phyloP scores from a whole-genome alignment of 53 echinoderm and acorn worm species.

The Holothuria leucospilota region DNA sequence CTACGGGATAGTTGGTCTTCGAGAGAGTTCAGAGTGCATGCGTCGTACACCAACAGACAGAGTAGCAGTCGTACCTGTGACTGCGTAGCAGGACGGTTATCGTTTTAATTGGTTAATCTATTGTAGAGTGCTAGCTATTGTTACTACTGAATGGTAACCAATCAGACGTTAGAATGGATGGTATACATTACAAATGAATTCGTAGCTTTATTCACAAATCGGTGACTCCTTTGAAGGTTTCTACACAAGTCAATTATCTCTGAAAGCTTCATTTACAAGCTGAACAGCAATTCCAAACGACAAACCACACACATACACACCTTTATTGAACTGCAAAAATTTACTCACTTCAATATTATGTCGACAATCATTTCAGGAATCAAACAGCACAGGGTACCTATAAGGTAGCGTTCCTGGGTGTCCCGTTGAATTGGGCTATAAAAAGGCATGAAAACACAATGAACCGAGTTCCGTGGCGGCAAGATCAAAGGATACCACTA shows the following conservation, averaged over 20 bases:
- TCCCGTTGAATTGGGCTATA: conserved; percentile 36
- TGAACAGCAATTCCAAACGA: not conserved
- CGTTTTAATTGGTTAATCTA: conserved; percentile 30
- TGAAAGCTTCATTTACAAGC: not conserved
- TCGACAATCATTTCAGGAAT: conserved; percentile 12
- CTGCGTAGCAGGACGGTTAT: conserved; percentile 32
- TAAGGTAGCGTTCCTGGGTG: conserved; percentile 13
- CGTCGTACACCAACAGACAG: not conserved
- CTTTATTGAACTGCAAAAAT: conserved; percentile 32
- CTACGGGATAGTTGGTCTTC: too few relatives aligned
- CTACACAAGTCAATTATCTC: conserved; percentile 33
- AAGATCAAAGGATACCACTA: conserved; percentile 6
- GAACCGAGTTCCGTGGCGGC: conserved; percentile 26
- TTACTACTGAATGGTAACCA: conserved; percentile 25
- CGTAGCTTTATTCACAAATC: conserved; percentile 37
- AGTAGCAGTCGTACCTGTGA: not conserved
- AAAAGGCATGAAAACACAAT: conserved; percentile 30
- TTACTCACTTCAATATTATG: conserved; percentile 34
- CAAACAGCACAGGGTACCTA: conserved; percentile 31
- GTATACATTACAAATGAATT: conserved; percentile 23
- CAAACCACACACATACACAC: conserved; percentile 25
- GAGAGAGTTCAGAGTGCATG: conserved; percentile 18
- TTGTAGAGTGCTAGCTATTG: conserved; percentile 39
- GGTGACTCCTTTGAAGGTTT: conserved; percentile 41
- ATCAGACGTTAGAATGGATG: conserved; percentile 31